These are phyloP conservation scores for Ursus arctos DNA, from an alignment of 2,113 vertebrate species.

Conservation along the genomic window DNA sequence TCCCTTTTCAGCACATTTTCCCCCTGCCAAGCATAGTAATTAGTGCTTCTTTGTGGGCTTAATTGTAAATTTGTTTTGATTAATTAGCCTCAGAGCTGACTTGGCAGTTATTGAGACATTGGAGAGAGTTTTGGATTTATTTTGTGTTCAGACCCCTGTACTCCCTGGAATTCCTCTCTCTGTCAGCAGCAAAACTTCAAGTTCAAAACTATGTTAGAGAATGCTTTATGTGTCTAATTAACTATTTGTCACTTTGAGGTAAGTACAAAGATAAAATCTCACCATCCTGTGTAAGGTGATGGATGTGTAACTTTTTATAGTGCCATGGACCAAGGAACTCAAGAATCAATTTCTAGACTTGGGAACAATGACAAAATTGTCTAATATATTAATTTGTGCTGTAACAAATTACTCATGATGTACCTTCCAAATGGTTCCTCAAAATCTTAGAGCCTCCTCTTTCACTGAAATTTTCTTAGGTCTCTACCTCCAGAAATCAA, in stretches of 20 bases:
- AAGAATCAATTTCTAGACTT: conserved; percentile 67
- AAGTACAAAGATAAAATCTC: conserved; percentile 76
- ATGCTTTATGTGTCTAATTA: conserved; percentile 78
- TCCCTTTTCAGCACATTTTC: conserved; percentile 84
- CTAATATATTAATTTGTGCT: conserved; percentile 68
- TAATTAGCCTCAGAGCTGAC: conserved; percentile 86
- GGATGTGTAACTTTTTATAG: conserved; percentile 72
- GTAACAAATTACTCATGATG: conserved; percentile 52
- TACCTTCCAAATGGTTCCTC: conserved; percentile 53
- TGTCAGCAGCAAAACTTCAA: conserved; percentile 81
- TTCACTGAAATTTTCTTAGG: background rate
- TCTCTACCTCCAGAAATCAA: conserved; percentile 39
- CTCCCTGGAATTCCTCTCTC: conserved; percentile 73
- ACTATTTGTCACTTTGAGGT: conserved; percentile 76
- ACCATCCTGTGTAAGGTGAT: conserved; percentile 51
- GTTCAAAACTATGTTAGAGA: conserved; percentile 75
- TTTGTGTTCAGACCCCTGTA: conserved; percentile 49
- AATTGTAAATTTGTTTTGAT: conserved; percentile 89
- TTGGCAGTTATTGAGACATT: conserved; percentile 82
- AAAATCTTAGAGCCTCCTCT: background rate
- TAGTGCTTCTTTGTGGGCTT: conserved; percentile 83
- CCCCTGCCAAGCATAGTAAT: conserved; percentile 82
- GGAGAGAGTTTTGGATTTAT: conserved; percentile 75
- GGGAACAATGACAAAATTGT: conserved; percentile 63
- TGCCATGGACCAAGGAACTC: conserved; percentile 47